Conservation (phyloP, 1,140 invertebrate species). For the Venustaconcha ellipsiformis region DNA sequence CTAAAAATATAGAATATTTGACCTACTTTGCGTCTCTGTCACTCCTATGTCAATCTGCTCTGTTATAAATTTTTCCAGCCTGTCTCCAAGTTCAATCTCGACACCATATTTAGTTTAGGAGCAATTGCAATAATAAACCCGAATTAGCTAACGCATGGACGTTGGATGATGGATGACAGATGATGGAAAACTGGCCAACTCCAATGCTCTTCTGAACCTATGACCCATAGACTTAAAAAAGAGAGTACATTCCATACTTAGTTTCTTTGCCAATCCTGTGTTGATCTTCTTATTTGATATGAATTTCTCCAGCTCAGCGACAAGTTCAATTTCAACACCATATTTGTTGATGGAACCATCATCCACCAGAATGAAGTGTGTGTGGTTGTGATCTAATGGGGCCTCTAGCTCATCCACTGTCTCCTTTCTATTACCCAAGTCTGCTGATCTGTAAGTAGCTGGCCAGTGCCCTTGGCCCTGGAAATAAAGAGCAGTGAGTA, state of each 20-base stretch:
- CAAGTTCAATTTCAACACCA: constrained; percentile 65
- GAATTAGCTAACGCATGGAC: too few species aligned
- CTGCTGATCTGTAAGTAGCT: constrained; percentile 45
- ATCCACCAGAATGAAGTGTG: constrained; percentile 70
- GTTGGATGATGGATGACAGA: too few species aligned
- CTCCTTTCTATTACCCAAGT: constrained; percentile 17
- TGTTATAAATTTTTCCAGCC: constrained; percentile 58
- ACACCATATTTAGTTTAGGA: too few species aligned
- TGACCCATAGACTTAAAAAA: too few species aligned
- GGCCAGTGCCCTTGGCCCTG: constrained; percentile 44
- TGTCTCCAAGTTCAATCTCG: not conserved
- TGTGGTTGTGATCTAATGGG: constrained; percentile 69
- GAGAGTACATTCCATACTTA: too few species aligned
- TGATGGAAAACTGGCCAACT: too few species aligned
- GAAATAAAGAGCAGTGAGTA: too few species aligned
- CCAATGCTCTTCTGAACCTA: too few species aligned
- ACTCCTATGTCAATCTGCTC: constrained; percentile 56
- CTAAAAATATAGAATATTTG: too few species aligned
- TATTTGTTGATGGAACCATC: constrained; percentile 42
- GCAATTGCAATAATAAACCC: too few species aligned
- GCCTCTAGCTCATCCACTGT: constrained; percentile 18
- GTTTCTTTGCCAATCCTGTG: too few species aligned
- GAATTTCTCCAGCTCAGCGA: constrained; percentile 25
- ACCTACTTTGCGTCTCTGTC: constrained; percentile 40
- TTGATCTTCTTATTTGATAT: too few species aligned